A percentile compares a stretch with the other conserved stretches of the same genome.
Evolutionary conservation across 1,140 invertebrate species (phyloP).

Genomic region (Rhyacophila brunnea): DNA sequence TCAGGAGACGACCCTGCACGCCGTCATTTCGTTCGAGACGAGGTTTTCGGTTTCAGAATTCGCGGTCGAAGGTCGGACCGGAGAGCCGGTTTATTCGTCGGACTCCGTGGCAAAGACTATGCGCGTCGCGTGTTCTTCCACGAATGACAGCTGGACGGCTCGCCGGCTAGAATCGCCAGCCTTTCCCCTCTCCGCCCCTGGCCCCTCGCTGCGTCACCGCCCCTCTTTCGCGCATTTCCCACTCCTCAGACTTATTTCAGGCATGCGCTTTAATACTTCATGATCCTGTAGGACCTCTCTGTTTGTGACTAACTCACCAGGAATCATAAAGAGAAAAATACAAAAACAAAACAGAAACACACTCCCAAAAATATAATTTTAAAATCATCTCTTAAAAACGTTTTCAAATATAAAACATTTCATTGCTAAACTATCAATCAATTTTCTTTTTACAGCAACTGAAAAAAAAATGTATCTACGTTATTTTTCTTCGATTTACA

Average conservation of each 20-base stretch:
- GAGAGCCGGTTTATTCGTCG: not conserved
- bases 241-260: not conserved
- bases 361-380: no score
- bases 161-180: not conserved
- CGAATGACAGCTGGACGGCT: constrained; percentile 29
- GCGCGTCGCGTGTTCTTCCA: constrained; percentile 26
- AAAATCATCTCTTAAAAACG: no score
- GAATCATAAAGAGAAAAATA: no score
- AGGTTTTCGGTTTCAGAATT: not conserved
- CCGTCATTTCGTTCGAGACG: not conserved
- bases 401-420: no score
- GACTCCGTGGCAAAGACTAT: constrained; percentile 6
- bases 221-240: constrained; percentile 6
- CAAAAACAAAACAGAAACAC: no score
- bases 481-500: no score
- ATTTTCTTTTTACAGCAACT: no score
- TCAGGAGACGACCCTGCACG: constrained; percentile 3
- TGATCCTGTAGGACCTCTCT: no score
- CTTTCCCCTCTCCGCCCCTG: not conserved
- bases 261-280: no score
- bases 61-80: constrained; percentile 7
- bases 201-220: constrained; percentile 8
- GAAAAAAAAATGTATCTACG: no score
- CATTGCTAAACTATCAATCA: no score
- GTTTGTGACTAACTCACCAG: no score